Evolutionary conservation across 2,797 vertebrate genomes (phyloP).

Genomic region (Rhadinocentrus ornatus): DNA sequence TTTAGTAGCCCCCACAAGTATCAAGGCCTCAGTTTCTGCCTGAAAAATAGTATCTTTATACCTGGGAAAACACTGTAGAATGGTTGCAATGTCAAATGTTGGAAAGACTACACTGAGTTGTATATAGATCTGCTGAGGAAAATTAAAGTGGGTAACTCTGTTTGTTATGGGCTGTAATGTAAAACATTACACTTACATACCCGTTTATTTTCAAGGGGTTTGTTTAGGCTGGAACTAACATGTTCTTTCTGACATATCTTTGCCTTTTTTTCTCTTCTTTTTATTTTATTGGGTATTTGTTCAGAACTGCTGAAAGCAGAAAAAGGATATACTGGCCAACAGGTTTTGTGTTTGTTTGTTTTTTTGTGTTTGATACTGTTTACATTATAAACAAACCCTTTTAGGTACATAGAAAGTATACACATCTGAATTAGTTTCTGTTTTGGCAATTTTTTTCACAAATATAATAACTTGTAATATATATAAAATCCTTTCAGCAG

Average conservation of each 20-base stretch:
- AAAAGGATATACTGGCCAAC: conserved; percentile 13
- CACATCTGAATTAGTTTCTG: background rate
- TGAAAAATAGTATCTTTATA: background rate
- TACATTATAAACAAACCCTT: conserved; percentile 27
- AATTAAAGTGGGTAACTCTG: conserved; percentile 2
- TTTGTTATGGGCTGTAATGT: conserved; percentile 21
- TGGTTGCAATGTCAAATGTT: background rate
- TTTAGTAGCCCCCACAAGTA: conserved; percentile 1
- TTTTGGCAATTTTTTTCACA: background rate
- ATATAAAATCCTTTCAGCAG: background rate
- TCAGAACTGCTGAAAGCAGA: conserved; percentile 35
- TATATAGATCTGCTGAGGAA: conserved; percentile 1
- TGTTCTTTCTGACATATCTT: conserved; percentile 15
- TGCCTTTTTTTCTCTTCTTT: conserved; percentile 2
- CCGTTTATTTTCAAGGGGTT: conserved; percentile 15
- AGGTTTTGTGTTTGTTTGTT: conserved; percentile 11
- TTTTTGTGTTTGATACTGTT: conserved; percentile 20
- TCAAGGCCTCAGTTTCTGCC: conserved; percentile 9
- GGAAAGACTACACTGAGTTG: background rate
- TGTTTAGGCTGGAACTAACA: conserved; percentile 38
- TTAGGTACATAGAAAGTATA: background rate
- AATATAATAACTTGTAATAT: background rate
- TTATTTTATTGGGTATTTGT: conserved; percentile 26
- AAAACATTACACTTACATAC: conserved; percentile 15
- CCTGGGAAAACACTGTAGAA: background rate